phyloP scores from a whole-genome alignment of 2,113 vertebrate species.

The Amphiprion percula region DNA sequence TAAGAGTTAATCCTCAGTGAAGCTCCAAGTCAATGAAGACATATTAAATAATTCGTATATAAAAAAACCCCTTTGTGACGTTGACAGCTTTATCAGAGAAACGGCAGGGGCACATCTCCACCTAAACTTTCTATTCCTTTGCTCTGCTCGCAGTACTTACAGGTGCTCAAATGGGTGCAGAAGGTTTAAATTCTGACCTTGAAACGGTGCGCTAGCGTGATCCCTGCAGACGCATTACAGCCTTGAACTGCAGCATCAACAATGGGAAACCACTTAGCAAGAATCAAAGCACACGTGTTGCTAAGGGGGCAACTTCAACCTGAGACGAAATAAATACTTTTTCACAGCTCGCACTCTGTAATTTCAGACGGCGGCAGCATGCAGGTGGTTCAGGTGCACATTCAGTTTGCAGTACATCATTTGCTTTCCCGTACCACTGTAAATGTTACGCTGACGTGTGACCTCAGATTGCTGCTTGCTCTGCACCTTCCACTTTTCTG shows the following conservation, averaged over 20 bases:
- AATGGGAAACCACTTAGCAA: constrained; percentile 52
- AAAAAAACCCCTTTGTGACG: neutral
- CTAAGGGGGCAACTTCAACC: constrained; percentile 22
- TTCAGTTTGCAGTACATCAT: constrained; percentile 12
- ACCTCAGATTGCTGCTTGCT: constrained; percentile 50
- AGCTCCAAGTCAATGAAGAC: too few relatives aligned
- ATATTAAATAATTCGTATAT: too few relatives aligned
- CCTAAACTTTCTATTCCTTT: neutral
- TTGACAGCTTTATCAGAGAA: neutral
- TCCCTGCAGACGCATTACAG: constrained; percentile 32
- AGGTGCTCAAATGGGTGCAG: constrained; percentile 6
- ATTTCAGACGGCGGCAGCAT: constrained; percentile 15
- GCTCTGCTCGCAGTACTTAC: neutral
- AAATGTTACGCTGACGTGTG: constrained; percentile 41
- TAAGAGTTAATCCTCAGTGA: too few relatives aligned
- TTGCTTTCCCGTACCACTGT: neutral
- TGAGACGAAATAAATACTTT: constrained; percentile 35
- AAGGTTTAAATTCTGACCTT: constrained; percentile 48
- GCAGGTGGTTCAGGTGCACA: neutral
- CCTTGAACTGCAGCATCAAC: constrained; percentile 49
- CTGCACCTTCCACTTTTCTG: constrained; percentile 46
- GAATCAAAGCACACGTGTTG: constrained; percentile 29
- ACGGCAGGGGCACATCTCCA: neutral
- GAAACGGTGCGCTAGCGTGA: constrained; percentile 10
- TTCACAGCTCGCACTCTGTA: constrained; percentile 3